These are phyloP conservation scores for Mirounga angustirostris DNA, from an alignment of 2,113 vertebrate genomes.

Conservation along the genomic window DNA sequence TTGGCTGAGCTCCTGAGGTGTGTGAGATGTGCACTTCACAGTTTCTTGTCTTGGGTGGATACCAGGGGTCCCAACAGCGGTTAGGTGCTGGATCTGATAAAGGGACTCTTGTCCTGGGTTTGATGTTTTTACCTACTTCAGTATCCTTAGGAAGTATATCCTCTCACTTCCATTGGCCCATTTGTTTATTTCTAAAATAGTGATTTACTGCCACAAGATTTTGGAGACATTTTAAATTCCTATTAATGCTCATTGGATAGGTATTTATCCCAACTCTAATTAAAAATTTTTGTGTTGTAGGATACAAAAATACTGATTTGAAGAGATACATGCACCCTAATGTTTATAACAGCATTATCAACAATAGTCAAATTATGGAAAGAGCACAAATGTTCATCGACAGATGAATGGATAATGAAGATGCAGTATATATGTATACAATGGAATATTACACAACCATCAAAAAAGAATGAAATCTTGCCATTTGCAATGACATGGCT, in stretches of 20 bases:
- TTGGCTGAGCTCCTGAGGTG: not conserved
- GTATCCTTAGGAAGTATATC: not conserved
- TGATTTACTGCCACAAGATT: not conserved
- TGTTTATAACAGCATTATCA: not conserved
- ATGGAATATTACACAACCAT: not conserved
- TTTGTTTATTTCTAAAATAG: not conserved
- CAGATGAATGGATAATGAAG: too few species aligned
- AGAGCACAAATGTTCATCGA: too few species aligned
- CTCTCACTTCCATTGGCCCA: not conserved
- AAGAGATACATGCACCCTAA: not conserved
- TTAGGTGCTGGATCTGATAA: not conserved
- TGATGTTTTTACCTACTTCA: not conserved
- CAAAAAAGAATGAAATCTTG: not conserved
- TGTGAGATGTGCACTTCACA: not conserved
- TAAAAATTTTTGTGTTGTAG: not conserved
- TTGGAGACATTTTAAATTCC: not conserved
- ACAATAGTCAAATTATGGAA: not conserved
- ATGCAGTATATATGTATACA: not conserved
- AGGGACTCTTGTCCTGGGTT: not conserved
- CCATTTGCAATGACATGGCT: not conserved
- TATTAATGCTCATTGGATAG: not conserved
- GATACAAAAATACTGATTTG: not conserved
- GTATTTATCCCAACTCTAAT: not conserved
- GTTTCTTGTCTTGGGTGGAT: not conserved
- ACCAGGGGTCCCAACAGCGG: not conserved